These are phyloP conservation scores for Sceloporus tristichus DNA, from an alignment of 2,113 vertebrate species.

Conservation along the genomic window DNA sequence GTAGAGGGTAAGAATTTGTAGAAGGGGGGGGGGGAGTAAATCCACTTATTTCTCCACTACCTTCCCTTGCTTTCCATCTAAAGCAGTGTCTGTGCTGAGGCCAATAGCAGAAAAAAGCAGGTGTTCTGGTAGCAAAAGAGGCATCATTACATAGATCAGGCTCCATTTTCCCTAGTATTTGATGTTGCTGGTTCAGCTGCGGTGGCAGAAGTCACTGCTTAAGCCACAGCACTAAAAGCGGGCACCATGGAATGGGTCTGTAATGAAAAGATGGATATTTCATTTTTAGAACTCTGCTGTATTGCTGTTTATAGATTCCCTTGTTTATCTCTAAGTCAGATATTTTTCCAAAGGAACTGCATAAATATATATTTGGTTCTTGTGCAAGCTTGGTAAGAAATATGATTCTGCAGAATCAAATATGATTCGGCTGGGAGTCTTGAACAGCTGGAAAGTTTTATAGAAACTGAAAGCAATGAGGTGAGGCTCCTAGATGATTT, in stretches of 20 bases:
- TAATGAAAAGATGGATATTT: background rate
- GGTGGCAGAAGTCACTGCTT: background rate
- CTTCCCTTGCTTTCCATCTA: no score
- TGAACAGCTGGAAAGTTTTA: conserved; percentile 25
- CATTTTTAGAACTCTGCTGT: background rate
- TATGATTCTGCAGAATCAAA: background rate
- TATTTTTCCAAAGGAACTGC: background rate
- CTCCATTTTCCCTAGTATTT: background rate
- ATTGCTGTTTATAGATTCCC: background rate
- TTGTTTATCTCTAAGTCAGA: background rate
- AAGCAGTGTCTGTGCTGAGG: no score
- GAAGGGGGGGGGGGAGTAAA: no score
- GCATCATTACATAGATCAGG: background rate
- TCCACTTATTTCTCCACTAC: no score
- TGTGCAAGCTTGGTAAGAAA: background rate
- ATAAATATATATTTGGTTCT: conserved; percentile 13
- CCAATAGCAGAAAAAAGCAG: no score
- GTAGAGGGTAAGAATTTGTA: no score
- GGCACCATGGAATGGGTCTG: background rate
- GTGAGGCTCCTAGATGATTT: background rate
- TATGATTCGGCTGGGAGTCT: background rate
- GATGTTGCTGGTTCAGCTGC: background rate
- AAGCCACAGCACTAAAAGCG: background rate
- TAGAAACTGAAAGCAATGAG: background rate
- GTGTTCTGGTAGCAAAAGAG: background rate